phyloP scores from a whole-genome alignment of 2,888 invertebrate genomes.

The Himalopsyche japonica region DNA sequence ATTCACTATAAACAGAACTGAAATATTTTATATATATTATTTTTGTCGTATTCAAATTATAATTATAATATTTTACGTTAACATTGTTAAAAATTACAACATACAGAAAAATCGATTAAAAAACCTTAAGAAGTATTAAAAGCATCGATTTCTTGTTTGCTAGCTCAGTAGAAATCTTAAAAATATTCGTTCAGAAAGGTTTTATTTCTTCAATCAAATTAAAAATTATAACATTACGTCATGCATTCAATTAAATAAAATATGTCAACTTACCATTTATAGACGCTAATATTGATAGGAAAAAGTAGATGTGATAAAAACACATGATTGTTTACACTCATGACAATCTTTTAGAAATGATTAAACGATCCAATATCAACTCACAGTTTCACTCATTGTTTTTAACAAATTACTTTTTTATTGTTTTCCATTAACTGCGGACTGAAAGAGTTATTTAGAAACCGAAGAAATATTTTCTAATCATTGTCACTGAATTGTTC shows the following conservation, averaged over 20 bases:
- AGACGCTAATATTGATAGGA: slow-evolving; percentile 24
- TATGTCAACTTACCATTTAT: slow-evolving; percentile 25
- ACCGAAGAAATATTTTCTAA: neutral
- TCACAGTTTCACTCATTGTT: slow-evolving; percentile 36
- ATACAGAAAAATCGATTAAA: no score
- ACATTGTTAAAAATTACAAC: no score
- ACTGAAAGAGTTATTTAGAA: neutral
- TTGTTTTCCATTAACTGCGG: neutral
- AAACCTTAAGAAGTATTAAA: no score
- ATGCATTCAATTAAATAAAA: neutral
- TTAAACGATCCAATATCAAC: slow-evolving; percentile 25
- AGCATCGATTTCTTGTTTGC: no score
- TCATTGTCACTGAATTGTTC: neutral
- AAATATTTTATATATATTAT: no score
- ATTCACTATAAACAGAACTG: no score
- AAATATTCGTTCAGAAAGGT: no score
- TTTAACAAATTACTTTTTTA: neutral
- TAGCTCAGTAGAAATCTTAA: no score
- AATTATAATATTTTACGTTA: no score
- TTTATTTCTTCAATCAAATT: no score
- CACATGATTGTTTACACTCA: slow-evolving; percentile 33
- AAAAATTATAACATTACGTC: no score
- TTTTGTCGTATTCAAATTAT: no score
- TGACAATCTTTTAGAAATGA: slow-evolving; percentile 18
- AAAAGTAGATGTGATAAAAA: slow-evolving; percentile 27